Evolutionary conservation across 2,888 invertebrate genomes (phyloP).

Genomic region (Bimastos eiseni): DNA sequence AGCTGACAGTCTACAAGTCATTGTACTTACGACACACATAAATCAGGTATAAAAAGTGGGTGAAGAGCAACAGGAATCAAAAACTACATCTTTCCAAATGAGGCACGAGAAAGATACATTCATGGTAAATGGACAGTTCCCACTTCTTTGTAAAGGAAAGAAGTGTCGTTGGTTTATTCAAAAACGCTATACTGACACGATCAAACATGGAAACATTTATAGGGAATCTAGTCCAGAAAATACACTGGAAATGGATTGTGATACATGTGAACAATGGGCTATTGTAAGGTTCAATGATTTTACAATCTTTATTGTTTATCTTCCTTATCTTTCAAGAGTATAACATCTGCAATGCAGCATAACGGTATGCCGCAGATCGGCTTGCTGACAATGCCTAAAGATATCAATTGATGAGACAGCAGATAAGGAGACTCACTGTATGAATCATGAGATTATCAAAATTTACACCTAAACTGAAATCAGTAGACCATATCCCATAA

Average conservation of each 20-base stretch:
- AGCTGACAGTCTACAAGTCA: neutral
- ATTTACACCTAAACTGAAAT: neutral
- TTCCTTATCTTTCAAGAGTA: slow-evolving; percentile 8
- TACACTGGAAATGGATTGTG: neutral
- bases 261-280: neutral
- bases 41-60: neutral
- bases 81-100: neutral
- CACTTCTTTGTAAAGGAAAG: neutral
- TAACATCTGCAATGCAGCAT: neutral
- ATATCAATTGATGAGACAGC: neutral
- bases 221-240: neutral
- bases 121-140: neutral
- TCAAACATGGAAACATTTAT: neutral
- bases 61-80: neutral
- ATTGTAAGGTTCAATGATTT: neutral
- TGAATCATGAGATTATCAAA: neutral
- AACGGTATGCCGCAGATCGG: neutral
- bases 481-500: too few species aligned
- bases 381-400: neutral
- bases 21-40: neutral
- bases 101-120: neutral
- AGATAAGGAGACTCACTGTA: neutral
- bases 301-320: neutral
- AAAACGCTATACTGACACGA: neutral
- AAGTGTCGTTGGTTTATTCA: neutral